Evolutionary conservation across 2,797 vertebrate genomes (phyloP).

Genomic region (Chanos chanos): DNA sequence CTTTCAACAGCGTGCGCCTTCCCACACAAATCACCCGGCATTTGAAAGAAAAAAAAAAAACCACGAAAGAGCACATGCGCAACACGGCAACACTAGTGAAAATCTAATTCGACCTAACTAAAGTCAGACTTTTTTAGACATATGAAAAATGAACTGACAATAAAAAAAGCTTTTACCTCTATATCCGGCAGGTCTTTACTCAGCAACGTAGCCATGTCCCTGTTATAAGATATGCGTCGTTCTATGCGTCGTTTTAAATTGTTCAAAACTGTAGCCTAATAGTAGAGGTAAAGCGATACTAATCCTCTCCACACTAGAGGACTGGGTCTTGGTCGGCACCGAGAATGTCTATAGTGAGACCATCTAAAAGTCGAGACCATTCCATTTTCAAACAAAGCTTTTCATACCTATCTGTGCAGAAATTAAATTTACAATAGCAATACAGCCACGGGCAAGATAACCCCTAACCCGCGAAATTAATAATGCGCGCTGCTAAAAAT

Average conservation of each 20-base stretch:
- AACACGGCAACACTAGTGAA: too few species aligned
- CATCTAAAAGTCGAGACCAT: conserved; percentile 7
- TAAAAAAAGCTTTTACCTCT: conserved; percentile 62
- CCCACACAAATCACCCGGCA: not conserved
- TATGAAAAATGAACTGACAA: not conserved
- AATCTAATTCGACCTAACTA: too few species aligned
- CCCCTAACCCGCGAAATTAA: too few species aligned
- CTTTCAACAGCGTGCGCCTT: not conserved
- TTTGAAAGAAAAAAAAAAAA: too few species aligned
- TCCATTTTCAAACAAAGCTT: not conserved
- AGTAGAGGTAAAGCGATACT: too few species aligned
- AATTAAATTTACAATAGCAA: too few species aligned
- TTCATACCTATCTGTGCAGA: not conserved
- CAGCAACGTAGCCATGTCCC: conserved; percentile 65
- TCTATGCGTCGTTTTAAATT: not conserved
- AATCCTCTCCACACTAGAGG: too few species aligned
- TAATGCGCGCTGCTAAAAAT: too few species aligned
- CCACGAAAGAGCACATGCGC: too few species aligned
- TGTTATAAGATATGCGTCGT: not conserved
- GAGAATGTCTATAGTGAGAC: conserved; percentile 7
- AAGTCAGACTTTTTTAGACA: not conserved
- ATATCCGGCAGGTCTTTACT: conserved; percentile 76
- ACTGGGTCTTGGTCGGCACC: not conserved
- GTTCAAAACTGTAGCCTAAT: too few species aligned
- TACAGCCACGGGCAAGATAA: too few species aligned